phyloP scores from a whole-genome alignment of 2,797 vertebrate species.

The Gymnodraco acuticeps region DNA sequence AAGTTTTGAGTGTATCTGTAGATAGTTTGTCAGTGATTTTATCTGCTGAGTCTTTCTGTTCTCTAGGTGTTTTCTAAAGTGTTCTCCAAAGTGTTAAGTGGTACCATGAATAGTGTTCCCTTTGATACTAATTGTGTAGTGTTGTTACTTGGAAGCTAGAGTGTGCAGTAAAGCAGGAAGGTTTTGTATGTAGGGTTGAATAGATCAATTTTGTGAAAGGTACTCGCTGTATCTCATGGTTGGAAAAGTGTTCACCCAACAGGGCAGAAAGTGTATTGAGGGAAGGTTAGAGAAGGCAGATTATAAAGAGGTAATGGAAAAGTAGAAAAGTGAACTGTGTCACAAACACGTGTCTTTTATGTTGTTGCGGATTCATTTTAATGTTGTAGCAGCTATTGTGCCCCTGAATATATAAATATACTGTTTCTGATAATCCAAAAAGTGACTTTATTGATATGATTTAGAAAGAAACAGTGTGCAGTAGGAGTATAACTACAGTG shows the following conservation, averaged over 20 bases:
- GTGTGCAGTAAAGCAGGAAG: neutral
- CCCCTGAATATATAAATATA: constrained; percentile 27
- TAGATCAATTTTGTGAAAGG: neutral
- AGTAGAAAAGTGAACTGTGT: neutral
- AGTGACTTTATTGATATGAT: constrained; percentile 12
- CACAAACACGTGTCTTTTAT: neutral
- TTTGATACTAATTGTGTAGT: constrained; percentile 1
- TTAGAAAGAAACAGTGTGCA: constrained; percentile 8
- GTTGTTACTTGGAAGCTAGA: constrained; percentile 10
- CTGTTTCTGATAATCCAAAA: constrained; percentile 10
- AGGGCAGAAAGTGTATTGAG: constrained; percentile 17
- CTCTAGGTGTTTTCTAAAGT: constrained; percentile 30
- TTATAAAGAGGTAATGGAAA: constrained; percentile 11
- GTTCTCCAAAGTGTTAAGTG: constrained; percentile 45
- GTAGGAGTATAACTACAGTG: neutral
- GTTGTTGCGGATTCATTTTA: constrained; percentile 25
- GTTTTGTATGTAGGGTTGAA: constrained; percentile 10
- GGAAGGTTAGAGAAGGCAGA: constrained; percentile 24
- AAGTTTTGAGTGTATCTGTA: constrained; percentile 31
- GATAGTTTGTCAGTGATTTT: constrained; percentile 19
- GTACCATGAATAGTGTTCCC: constrained; percentile 40
- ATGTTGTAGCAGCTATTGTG: constrained; percentile 28
- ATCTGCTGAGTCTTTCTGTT: constrained; percentile 3
- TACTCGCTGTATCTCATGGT: neutral
- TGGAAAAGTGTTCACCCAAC: neutral